Percentiles rank a stretch among this genome's conserved stretches.
These are phyloP conservation scores for Ormyrus rosae DNA, from an alignment of 2,888 invertebrate species.

Conservation along the genomic window DNA sequence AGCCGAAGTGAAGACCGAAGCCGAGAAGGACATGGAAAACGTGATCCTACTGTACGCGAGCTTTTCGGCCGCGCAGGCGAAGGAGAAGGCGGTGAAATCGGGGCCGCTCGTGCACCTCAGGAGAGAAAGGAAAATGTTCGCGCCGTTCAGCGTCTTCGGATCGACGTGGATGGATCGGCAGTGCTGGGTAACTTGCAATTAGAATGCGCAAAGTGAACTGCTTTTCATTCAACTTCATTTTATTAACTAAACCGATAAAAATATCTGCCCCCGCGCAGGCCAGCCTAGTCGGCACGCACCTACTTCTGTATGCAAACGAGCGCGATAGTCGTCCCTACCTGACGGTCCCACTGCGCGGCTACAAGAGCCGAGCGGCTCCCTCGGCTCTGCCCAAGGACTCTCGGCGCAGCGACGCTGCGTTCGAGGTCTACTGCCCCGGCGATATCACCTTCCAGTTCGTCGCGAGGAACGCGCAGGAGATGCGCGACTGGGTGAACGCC, in stretches of 20 bases:
- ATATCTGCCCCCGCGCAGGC: not conserved
- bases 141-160: constrained; percentile 61
- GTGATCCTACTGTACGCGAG: constrained; percentile 63
- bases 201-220: not conserved
- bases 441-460: constrained; percentile 70
- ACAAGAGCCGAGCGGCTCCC: constrained; percentile 69
- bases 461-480: constrained; percentile 68
- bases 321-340: constrained; percentile 66
- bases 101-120: constrained; percentile 65
- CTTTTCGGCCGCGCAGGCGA: constrained; percentile 64
- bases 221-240: too few species aligned
- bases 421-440: constrained; percentile 71
- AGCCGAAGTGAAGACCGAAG: constrained; percentile 8
- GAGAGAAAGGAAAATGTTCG: constrained; percentile 63
- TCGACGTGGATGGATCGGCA: too few species aligned
- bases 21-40: constrained; percentile 55
- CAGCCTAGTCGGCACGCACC: constrained; percentile 68
- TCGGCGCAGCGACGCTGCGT: constrained; percentile 68
- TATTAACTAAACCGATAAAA: not conserved
- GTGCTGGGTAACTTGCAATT: constrained; percentile 67
- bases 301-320: constrained; percentile 69
- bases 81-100: constrained; percentile 64
- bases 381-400: constrained; percentile 63
- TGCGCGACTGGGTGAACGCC: constrained; percentile 71
- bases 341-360: constrained; percentile 68